Conservation (phyloP, 2,797 vertebrate genomes). For the Poecile montanus region DNA sequence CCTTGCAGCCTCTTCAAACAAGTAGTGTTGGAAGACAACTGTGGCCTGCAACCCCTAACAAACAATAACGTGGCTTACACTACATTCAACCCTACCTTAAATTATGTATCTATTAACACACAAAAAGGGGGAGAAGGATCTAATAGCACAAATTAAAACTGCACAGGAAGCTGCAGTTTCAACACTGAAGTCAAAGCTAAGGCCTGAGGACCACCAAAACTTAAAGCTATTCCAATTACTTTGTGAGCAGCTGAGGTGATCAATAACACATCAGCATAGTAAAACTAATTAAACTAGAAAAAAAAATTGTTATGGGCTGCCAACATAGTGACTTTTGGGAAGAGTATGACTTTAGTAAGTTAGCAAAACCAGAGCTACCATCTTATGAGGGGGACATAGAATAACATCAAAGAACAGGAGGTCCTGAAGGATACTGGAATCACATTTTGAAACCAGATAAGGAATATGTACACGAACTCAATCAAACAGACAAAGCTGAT, state of each 20-base stretch:
- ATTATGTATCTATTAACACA: not conserved
- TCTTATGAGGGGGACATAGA: not conserved
- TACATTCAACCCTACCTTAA: not conserved
- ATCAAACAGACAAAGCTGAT: not conserved
- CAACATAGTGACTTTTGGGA: not conserved
- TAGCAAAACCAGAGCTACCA: not conserved
- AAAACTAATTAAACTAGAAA: not conserved
- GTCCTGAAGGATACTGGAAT: not conserved
- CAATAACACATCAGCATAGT: not conserved
- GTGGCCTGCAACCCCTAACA: not conserved
- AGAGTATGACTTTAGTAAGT: not conserved
- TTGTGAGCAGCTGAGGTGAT: not conserved
- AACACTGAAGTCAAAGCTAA: not conserved
- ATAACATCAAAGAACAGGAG: not conserved
- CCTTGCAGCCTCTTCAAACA: not conserved
- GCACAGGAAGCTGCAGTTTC: not conserved
- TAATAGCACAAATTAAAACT: not conserved
- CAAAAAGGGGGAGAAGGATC: not conserved
- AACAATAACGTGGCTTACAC: not conserved
- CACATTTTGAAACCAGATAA: not conserved
- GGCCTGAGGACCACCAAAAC: not conserved
- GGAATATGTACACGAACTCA: not conserved
- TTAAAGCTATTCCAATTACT: not conserved
- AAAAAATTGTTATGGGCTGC: not conserved
- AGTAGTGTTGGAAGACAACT: not conserved